These are phyloP conservation scores for Aphelocoma coerulescens DNA, from an alignment of 2,113 vertebrate species.

Conservation along the genomic window DNA sequence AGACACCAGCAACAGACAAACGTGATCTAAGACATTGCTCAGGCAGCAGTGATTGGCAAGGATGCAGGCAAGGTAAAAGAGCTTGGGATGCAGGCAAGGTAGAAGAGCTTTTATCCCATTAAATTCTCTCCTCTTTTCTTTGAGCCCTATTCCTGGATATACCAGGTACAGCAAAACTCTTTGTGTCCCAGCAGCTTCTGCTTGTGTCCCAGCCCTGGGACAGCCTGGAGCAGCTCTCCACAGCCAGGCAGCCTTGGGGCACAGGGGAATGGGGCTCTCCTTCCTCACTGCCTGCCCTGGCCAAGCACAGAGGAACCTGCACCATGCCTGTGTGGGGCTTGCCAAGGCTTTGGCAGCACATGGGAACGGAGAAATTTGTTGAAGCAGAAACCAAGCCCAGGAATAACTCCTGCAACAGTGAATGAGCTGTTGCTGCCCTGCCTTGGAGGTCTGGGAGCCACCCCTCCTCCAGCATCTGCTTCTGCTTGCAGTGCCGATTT, in stretches of 20 bases:
- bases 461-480: neutral
- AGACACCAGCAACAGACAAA: neutral
- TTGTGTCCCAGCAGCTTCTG: neutral
- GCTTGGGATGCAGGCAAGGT: neutral
- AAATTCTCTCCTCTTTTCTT: neutral
- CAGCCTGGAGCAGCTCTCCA: neutral
- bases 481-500: neutral
- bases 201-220: neutral
- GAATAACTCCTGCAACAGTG: neutral
- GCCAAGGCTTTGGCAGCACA: neutral
- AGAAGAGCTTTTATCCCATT: neutral
- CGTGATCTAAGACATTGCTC: neutral
- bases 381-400: neutral
- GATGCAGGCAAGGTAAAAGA: neutral
- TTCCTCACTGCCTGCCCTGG: neutral
- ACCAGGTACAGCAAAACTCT: neutral
- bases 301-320: neutral
- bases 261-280: fast-evolving
- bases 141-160: neutral
- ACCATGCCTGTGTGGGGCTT: neutral
- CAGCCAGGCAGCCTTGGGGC: neutral
- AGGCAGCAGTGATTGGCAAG: neutral
- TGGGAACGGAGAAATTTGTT: neutral
- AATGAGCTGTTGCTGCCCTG: neutral
- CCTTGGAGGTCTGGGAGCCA: neutral